These are phyloP conservation scores for Blera fallax DNA, from an alignment of 2,888 invertebrate genomes.

Conservation along the genomic window DNA sequence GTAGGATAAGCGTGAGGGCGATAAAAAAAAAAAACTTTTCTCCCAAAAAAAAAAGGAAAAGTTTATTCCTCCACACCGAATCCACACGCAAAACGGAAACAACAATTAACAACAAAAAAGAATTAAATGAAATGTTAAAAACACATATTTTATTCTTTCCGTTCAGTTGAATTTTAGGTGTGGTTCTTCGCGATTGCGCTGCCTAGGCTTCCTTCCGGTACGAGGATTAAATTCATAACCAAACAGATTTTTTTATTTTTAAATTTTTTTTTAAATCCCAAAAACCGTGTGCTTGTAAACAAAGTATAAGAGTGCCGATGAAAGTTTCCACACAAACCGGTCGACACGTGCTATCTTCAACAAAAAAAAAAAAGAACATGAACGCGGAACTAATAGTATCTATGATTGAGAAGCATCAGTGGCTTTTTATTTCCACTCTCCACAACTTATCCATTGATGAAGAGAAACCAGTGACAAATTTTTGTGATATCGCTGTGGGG, in stretches of 20 bases:
- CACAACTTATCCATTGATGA: slow-evolving; percentile 15
- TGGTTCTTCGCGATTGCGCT: slow-evolving; percentile 65
- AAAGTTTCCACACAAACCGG: slow-evolving; percentile 25
- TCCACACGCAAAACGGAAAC: slow-evolving; percentile 11
- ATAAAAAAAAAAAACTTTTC: neutral
- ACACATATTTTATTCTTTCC: neutral
- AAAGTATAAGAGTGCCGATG: neutral
- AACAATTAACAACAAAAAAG: slow-evolving; percentile 24
- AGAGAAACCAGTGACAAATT: slow-evolving; percentile 36
- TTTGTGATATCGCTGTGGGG: neutral
- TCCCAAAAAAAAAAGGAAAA: neutral
- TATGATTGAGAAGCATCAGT: slow-evolving; percentile 13
- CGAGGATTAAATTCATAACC: slow-evolving; percentile 14
- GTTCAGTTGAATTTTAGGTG: slow-evolving; percentile 57
- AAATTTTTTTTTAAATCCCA: neutral
- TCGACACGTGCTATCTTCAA: slow-evolving; percentile 29
- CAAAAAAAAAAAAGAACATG: neutral
- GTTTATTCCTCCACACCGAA: slow-evolving; percentile 12
- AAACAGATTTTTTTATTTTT: neutral
- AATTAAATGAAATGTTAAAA: slow-evolving; percentile 26
- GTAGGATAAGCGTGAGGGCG: neutral
- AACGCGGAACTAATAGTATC: slow-evolving; percentile 17
- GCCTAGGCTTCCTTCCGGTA: slow-evolving; percentile 21
- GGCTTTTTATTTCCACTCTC: neutral
- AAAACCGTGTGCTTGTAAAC: neutral